These are phyloP conservation scores for Hepsetus odoe DNA, from an alignment of 2,113 vertebrate genomes.

Conservation along the genomic window DNA sequence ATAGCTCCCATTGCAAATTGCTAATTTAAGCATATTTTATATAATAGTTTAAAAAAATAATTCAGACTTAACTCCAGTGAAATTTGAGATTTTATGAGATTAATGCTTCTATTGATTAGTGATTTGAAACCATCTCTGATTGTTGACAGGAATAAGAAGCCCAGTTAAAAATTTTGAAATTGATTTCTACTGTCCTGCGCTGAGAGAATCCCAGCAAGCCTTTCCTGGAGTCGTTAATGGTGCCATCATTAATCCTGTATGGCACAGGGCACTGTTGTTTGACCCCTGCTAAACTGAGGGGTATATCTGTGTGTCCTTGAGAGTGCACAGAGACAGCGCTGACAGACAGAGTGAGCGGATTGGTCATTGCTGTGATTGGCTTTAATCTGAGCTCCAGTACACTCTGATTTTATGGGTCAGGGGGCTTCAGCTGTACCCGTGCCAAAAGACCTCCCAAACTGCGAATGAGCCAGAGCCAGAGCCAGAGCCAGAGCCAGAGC, in stretches of 20 bases:
- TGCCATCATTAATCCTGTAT: background rate
- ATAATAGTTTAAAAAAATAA: too few relatives aligned
- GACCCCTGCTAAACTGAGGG: constrained; percentile 19
- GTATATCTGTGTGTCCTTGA: constrained; percentile 51
- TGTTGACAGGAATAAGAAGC: background rate
- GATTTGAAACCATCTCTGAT: background rate
- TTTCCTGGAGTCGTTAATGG: constrained; percentile 1
- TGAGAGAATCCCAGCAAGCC: background rate
- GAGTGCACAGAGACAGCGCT: constrained; percentile 14
- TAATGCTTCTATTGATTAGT: background rate
- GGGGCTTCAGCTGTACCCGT: constrained; percentile 36
- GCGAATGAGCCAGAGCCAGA: background rate
- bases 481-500: background rate
- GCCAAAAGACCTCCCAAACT: constrained; percentile 22
- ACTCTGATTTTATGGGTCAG: constrained; percentile 59
- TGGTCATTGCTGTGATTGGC: constrained; percentile 53
- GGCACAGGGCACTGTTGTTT: constrained; percentile 8
- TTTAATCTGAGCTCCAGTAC: constrained; percentile 50
- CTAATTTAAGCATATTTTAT: too few relatives aligned
- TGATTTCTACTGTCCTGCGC: background rate
- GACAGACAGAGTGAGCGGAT: constrained; percentile 35
- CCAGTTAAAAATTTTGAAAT: background rate
- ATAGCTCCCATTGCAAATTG: too few relatives aligned
- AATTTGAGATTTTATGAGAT: background rate
- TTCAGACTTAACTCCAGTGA: too few relatives aligned